Base-by-base conservation (phyloP, 2,797 vertebrate species). In the Scomberomorus guttatus region DNA sequence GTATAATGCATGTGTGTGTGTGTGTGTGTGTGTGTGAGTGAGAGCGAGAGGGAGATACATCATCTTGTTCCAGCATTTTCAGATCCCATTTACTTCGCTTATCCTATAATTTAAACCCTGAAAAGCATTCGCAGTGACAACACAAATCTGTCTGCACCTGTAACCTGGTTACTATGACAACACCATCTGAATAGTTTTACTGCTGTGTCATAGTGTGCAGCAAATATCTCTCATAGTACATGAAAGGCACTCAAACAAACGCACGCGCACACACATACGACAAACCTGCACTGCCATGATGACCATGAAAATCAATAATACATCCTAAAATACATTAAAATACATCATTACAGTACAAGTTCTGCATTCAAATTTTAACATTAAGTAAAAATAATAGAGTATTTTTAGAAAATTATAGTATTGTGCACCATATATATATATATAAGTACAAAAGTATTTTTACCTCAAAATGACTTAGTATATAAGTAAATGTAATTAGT, bases 121-220 rank as follows among this genome's bases (percentile, higher is more conserved):
- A 50, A 80, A 84, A 77, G 74, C 75, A 50, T 63, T 65, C 22
- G 69, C 56, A 66, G 42, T 20, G 34, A 46, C 46, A 51, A 78
- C 70, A 59, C 34, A 56, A 76, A 72, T 83, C 64, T 55, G 39
- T 81, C 82, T 82, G 80, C 87, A 86, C 87, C 90, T 90, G 89
- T 63, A 65, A 73, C 46, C 68, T 48, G 32, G 87, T 90, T 88
- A 61, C 90, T 63, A 86, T 87, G 88, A 76, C 86, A 90, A 90
- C 87, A 42, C 27, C 15, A 65, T 75, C 52, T 72, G 74, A 81
- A 81, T 56, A 60, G 76, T 82, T 70, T 77, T 77, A 59, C 58
- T 48, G 86, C 73, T 81, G 77, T 72, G 73, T 87, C 84, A 81
- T 1, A 58, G 76, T 71, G 75, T 37, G 51, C 46, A 58, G 39